These are phyloP conservation scores for Crossaster papposus DNA, from an alignment of 53 echinoderm and acorn worm genomes.

Conservation along the genomic window DNA sequence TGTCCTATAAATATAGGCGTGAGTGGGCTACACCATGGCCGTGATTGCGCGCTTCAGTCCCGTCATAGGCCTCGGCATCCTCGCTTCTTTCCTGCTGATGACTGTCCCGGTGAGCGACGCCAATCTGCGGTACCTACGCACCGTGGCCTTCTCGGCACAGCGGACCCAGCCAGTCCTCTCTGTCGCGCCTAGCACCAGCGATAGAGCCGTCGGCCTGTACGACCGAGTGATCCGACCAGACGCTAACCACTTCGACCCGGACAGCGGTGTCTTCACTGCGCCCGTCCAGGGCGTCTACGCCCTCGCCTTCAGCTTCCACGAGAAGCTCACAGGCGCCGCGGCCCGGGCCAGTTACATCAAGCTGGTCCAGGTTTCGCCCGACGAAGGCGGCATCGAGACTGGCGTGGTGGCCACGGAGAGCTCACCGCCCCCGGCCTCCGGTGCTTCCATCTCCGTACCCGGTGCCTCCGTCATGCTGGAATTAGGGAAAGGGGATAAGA, in stretches of 20 bases:
- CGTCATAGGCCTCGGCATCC: neutral
- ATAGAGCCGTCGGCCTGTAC: neutral
- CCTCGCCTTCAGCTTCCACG: slow-evolving; percentile 33
- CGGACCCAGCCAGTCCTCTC: slow-evolving; percentile 1
- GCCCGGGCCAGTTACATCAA: neutral
- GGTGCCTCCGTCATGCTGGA: slow-evolving; percentile 19
- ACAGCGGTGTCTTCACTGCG: slow-evolving; percentile 37
- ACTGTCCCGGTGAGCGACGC: neutral
- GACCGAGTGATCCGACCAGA: neutral
- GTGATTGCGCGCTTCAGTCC: neutral
- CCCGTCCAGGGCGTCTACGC: slow-evolving; percentile 40
- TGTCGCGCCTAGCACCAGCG: neutral
- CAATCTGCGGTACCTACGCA: slow-evolving; percentile 46
- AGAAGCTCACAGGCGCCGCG: neutral
- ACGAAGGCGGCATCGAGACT: no score
- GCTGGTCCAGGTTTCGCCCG: slow-evolving; percentile 13
- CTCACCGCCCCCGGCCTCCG: neutral
- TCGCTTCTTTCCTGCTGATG: no score
- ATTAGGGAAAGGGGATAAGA: slow-evolving; percentile 22
- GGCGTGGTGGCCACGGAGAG: neutral
- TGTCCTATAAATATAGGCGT: neutral
- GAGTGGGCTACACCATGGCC: neutral
- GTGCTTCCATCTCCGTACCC: neutral
- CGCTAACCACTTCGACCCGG: slow-evolving; percentile 19
- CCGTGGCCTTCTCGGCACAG: slow-evolving; percentile 50